Base-by-base conservation (phyloP, 1,140 invertebrate species). In the Drosophila baimaii region DNA sequence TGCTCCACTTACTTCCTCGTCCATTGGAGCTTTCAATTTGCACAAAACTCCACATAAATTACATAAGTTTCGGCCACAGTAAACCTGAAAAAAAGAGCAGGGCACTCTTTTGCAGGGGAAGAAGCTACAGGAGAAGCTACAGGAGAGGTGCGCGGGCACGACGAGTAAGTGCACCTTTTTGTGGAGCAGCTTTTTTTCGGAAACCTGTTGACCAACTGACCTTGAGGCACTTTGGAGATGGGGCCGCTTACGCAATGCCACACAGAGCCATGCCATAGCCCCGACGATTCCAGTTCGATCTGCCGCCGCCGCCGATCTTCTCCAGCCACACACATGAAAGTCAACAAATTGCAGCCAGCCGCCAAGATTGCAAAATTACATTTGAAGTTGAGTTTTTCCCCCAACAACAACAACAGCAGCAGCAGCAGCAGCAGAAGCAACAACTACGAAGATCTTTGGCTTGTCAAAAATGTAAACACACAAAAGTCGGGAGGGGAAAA, bases 41-140 rank as follows among this genome's bases (percentile, higher is more conserved):
- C 83, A 88, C 83, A 88, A 88, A 86, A 79, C 83, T 88, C 66
- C 83, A 88, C 83, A 83, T 88, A 83, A 83, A 89, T 88, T 88
- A 77, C 83, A 88, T 88, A 88, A 88, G 75, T 58, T 83, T 54
- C 51, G 65, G 49, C 71, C 83, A 23, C 51, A 61, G 65, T 81
- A 79, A 68, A 81, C 58, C 39, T 31, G 47, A 61, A 39, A n/a
- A 49, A 29, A 52, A 72, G 55, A 56, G 46, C 76, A 43, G 51
- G 51, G 31, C 51, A 13, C 31, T 54, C 51, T 54, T 31, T 76
- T 71, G 46, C 64, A 76, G 65, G 44, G 58, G 55, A 56, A 52
- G 61, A 31, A 33, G 54, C 46, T 15, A 6, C 51, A 21, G 51
- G 35, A 46, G 46, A 77, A 68, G 35, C n/a, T n/a, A n/a, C n/a